phyloP scores from a whole-genome alignment of 2,797 vertebrate species.

The Peromyscus attwateri region DNA sequence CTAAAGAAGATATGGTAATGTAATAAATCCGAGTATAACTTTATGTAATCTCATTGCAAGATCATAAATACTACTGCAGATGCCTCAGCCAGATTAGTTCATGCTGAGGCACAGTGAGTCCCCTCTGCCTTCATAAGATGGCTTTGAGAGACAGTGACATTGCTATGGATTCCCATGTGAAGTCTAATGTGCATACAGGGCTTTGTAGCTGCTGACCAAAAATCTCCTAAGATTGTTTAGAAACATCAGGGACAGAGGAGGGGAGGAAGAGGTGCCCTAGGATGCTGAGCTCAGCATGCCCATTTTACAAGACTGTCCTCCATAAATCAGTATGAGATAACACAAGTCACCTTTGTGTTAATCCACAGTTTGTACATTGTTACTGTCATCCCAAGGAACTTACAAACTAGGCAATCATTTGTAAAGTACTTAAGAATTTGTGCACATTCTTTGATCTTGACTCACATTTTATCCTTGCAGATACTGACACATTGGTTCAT shows the following conservation, averaged over 20 bases:
- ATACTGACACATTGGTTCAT: not conserved
- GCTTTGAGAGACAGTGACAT: not conserved
- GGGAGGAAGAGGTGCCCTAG: not conserved
- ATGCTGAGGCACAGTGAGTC: not conserved
- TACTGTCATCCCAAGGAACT: not conserved
- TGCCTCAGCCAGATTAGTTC: not conserved
- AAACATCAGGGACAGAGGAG: not conserved
- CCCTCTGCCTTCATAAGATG: not conserved
- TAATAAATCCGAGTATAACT: not conserved
- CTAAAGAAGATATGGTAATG: no score
- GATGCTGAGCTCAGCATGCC: not conserved
- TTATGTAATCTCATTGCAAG: not conserved
- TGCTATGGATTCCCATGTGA: no score
- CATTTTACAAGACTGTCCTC: not conserved
- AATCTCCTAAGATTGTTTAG: not conserved
- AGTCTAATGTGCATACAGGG: accelerated
- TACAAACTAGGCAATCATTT: not conserved
- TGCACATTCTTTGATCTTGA: not conserved
- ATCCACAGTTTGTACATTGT: no score
- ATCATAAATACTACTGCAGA: not conserved
- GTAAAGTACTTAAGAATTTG: not conserved
- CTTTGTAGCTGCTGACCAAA: not conserved
- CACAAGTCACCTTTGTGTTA: not conserved
- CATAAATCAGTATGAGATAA: not conserved
- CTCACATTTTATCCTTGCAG: not conserved